Base-by-base conservation (phyloP, 2,888 invertebrate genomes). In the Agrotis exclamationis region DNA sequence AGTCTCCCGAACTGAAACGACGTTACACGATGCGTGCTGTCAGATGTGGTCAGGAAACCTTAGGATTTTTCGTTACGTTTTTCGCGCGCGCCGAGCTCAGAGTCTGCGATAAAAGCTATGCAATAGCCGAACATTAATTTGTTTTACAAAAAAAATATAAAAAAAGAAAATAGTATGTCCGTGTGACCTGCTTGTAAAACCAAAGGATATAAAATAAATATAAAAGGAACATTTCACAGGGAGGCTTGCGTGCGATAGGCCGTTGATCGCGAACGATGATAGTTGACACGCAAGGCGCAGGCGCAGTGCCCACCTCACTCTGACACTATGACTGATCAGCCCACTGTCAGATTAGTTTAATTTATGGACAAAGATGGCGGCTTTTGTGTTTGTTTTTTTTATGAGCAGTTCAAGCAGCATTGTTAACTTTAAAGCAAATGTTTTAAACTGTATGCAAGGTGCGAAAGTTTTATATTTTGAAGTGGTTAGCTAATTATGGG, bases 221-320 rank as follows among this genome's bases (percentile, higher is more conserved):
- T 76, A 73, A 74, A 82, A 65, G 80, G 66, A 72, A 68, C 72
- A 20, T 79, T 85, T 75, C 63, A 75, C 63, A 51, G 74, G 70
- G 68, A 58, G 57, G 73, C 60, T 89, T 69, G 91, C 91, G 89
- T 90, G 92, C 83, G 87, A 85, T 87, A 86, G 82, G 84, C 84
- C 62, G 69, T 82, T 81, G 87, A 84, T 84, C 65, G 83, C 79
- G 54, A 65, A 63, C 57, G 75, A 76, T 80, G 88, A 80, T 85
- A 75, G 86, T 74, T 24, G 18, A 74, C 92, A 92, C 92, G 92
- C 92, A 80, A 91, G 80, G 85, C 86, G 87, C 87, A 87, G 79
- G 89, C 87, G 88, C 86, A 64, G 0, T 70, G 50, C 63, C 69
- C 18, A 65, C 77, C 77, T 54, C 58, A 53, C 62, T 45, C 62